Base-by-base conservation (phyloP, 2,797 vertebrate genomes). In the Microhierax caerulescens region DNA sequence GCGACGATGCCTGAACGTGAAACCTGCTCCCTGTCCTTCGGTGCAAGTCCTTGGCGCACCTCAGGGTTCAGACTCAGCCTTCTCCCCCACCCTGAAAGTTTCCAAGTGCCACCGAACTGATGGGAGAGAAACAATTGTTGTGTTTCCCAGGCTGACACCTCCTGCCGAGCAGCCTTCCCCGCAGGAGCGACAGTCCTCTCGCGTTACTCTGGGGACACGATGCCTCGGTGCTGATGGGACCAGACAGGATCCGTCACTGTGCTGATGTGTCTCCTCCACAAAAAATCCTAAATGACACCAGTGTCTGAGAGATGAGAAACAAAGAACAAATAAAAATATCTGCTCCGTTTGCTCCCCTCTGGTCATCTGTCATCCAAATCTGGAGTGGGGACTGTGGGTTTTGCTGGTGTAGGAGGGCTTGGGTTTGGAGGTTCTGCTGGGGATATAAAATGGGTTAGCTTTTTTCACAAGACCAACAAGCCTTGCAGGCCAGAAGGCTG, bases 211-310 rank as follows among this genome's bases (percentile, higher is more conserved):
- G 78, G 93, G 87, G 85, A 93, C 85, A 59, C 36, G 2, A 54
- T 0, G 65, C 77, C 13, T 84, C 15, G 30, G 51, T 61, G 86
- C 95, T 94, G 97, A 97, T 95, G 94, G 96, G 82, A 97, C 94
- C 93, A 95, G 97, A 96, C 91, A 97, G 92, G 83, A 76, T 93
- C 97, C 68, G 69, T 97, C 97, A 97, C 84, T 69, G 37, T 19
- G n/a, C 64, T 88, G 84, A 81, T 87, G 87, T 73, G 82, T 93
- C 88, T 90, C 16, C 91, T 93, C 88, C 95, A 92, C 97, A 95
- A 97, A 95, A 94, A 70, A 98, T 97, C 95, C 96, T 89, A 70
- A 74, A 59, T 94, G 97, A 97, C 96, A 88, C 61, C 51, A 57
- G 72, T 61, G 88, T 76, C 97, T 69, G 95, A 81, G 96, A 97